Percentiles rank a stretch among this genome's conserved stretches.
Evolutionary conservation across 2,113 vertebrate species (phyloP).

Genomic region (Periophthalmus modestus): DNA sequence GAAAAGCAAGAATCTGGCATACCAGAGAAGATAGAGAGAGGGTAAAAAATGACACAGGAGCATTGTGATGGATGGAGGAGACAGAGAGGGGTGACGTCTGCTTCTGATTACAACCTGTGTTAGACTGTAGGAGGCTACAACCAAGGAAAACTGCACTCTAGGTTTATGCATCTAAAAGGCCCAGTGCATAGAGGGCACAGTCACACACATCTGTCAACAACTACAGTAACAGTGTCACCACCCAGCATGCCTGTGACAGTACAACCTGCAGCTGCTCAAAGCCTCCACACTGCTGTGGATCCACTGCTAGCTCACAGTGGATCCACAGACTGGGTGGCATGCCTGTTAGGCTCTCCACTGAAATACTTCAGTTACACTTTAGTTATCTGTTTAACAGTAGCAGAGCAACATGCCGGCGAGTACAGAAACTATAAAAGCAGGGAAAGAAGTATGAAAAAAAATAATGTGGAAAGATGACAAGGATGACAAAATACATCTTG

Average conservation of each 20-base stretch:
- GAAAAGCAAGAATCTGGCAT: conserved; percentile 49
- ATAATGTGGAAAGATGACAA: background rate
- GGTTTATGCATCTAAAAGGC: background rate
- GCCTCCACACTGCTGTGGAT: conserved; percentile 62
- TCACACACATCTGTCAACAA: conserved; percentile 39
- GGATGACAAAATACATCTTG: conserved; percentile 7
- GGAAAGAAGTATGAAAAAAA: background rate
- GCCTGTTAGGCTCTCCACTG: conserved; percentile 47
- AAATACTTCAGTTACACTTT: background rate
- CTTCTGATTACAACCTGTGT: conserved; percentile 58
- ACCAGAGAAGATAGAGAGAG: conserved; percentile 25
- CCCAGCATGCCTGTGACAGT: conserved; percentile 49
- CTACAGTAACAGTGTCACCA: conserved; percentile 43
- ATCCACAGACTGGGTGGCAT: conserved; percentile 52
- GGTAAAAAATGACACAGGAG: conserved; percentile 41
- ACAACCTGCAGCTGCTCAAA: conserved; percentile 51
- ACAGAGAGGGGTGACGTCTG: conserved; percentile 51
- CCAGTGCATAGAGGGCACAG: background rate
- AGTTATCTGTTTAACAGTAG: background rate
- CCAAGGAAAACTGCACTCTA: conserved; percentile 3
- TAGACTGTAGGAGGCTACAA: conserved; percentile 28
- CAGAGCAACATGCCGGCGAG: background rate
- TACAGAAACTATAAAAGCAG: background rate
- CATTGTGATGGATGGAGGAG: conserved; percentile 53
- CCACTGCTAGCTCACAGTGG: conserved; percentile 29